Conservation (phyloP, 2,797 vertebrate genomes). For the Sebastiscus albofasciatus region DNA sequence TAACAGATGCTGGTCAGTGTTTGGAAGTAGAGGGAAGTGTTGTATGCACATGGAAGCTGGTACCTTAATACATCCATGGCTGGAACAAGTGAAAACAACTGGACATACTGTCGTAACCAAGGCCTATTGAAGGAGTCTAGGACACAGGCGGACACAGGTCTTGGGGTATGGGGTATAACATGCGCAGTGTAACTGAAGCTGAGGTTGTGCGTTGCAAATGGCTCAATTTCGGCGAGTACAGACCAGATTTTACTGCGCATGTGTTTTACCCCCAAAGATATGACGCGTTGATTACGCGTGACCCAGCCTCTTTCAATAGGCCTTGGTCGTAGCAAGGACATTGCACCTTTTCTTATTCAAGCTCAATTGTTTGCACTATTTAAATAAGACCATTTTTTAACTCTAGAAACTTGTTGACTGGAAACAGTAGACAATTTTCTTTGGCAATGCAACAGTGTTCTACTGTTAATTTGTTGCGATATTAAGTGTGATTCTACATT, state of each 20-base stretch:
- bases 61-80: no score
- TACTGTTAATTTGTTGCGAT: neutral
- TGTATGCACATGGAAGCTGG: neutral
- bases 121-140: accelerated
- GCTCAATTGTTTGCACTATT: neutral
- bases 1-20: neutral
- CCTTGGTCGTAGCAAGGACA: no score
- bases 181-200: no score
- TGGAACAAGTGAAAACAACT: neutral
- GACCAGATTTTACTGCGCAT: no score
- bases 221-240: no score
- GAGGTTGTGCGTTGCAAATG: no score
- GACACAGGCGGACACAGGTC: no score
- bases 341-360: neutral
- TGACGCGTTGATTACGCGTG: no score
- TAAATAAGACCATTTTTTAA: neutral
- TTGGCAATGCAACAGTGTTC: neutral
- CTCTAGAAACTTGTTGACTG: neutral
- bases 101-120: neutral
- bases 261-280: no score
- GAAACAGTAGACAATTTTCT: neutral
- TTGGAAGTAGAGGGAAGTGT: neutral
- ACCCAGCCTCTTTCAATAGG: no score
- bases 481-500: neutral
- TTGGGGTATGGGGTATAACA: no score